A percentile compares a stretch with the other conserved stretches of the same genome.
Evolutionary conservation across 2,113 vertebrate genomes (phyloP).

Genomic region (Bungarus multicinctus): DNA sequence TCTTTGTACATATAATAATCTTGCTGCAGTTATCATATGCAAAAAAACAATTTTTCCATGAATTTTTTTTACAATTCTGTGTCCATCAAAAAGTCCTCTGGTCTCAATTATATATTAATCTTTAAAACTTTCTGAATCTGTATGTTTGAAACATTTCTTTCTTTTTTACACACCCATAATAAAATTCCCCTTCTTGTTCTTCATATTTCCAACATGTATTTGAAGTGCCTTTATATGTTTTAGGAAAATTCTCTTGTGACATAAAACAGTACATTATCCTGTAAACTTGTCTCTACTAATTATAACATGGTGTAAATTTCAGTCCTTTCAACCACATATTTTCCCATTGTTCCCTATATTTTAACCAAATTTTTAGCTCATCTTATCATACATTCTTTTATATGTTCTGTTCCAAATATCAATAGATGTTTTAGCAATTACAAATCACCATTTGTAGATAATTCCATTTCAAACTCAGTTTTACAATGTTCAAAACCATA

Average conservation of each 20-base stretch:
- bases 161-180: background rate
- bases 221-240: background rate
- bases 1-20: background rate
- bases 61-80: background rate
- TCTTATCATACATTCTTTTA: background rate
- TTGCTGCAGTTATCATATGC: background rate
- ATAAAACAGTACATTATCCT: background rate
- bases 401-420: background rate
- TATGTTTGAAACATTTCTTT: background rate
- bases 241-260: background rate
- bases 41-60: background rate
- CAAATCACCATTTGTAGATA: background rate
- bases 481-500: background rate
- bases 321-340: background rate
- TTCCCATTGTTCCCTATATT: background rate
- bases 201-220: background rate
- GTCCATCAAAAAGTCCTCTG: background rate
- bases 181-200: background rate
- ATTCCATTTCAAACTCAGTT: background rate
- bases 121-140: background rate
- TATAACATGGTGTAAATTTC: background rate
- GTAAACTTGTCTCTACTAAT: background rate
- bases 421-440: background rate
- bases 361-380: background rate
- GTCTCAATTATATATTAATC: background rate